phyloP scores from a whole-genome alignment of 2,888 invertebrate genomes.

The Lycocerus yunnanus region DNA sequence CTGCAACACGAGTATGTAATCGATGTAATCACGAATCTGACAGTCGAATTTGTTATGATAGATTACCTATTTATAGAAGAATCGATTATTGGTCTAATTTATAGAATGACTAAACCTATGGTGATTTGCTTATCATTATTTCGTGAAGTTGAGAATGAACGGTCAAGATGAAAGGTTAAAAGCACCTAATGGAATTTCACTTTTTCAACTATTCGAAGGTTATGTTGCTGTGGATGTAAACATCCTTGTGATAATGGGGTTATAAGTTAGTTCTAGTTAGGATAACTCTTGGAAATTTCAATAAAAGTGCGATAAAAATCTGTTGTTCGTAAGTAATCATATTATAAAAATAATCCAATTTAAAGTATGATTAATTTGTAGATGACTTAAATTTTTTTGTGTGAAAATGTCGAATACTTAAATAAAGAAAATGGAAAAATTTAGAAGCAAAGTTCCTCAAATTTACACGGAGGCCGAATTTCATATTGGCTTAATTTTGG shows the following conservation, averaged over 20 bases:
- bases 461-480: conserved; percentile 55
- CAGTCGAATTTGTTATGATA: background rate
- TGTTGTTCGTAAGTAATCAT: background rate
- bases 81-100: background rate
- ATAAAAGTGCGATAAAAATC: background rate
- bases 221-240: background rate
- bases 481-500: conserved; percentile 75
- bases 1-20: background rate
- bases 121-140: background rate
- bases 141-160: background rate
- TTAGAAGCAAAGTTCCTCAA: background rate
- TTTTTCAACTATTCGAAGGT: background rate
- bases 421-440: background rate
- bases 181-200: background rate
- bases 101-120: background rate
- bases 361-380: background rate
- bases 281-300: background rate
- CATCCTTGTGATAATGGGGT: background rate
- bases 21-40: no score
- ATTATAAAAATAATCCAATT: background rate
- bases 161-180: background rate
- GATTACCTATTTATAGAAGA: background rate
- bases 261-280: background rate
- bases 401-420: background rate
- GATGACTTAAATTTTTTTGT: background rate